phyloP scores from a whole-genome alignment of 2,113 vertebrate genomes.

The Dicaeum eximium region DNA sequence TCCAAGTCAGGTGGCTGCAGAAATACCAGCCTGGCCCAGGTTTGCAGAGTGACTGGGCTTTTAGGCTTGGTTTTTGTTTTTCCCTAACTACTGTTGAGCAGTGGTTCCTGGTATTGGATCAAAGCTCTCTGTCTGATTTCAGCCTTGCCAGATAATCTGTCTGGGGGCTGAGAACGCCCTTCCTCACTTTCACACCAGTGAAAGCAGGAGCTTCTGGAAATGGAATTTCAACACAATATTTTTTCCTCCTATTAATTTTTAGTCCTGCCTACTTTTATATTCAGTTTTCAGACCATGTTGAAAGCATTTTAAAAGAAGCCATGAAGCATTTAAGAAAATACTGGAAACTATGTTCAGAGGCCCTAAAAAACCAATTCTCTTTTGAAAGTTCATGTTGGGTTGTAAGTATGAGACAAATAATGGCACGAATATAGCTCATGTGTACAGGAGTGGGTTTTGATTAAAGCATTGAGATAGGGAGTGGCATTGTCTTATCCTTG shows the following conservation, averaged over 20 bases:
- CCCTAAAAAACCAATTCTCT: not conserved
- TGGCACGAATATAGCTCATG: not conserved
- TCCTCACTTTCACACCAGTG: not conserved
- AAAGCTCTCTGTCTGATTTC: not conserved
- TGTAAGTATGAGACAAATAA: not conserved
- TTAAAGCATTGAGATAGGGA: constrained; percentile 10
- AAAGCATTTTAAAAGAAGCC: not conserved
- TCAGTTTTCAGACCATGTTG: not conserved
- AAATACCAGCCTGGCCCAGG: not conserved
- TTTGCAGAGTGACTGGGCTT: not conserved
- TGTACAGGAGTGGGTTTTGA: not conserved
- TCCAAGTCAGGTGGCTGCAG: not conserved
- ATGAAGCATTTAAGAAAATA: not conserved
- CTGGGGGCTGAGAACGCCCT: not conserved
- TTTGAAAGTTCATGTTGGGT: not conserved
- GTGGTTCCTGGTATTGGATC: not conserved
- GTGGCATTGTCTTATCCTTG: constrained; percentile 6
- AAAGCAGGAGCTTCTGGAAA: not conserved
- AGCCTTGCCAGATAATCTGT: not conserved
- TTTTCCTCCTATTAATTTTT: not conserved
- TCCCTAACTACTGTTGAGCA: not conserved
- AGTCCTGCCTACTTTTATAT: not conserved
- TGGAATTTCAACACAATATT: not conserved
- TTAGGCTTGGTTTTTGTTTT: not conserved
- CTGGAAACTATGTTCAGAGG: not conserved